These are phyloP conservation scores for Plagodis dolabraria DNA, from an alignment of 2,888 invertebrate genomes.

Conservation along the genomic window DNA sequence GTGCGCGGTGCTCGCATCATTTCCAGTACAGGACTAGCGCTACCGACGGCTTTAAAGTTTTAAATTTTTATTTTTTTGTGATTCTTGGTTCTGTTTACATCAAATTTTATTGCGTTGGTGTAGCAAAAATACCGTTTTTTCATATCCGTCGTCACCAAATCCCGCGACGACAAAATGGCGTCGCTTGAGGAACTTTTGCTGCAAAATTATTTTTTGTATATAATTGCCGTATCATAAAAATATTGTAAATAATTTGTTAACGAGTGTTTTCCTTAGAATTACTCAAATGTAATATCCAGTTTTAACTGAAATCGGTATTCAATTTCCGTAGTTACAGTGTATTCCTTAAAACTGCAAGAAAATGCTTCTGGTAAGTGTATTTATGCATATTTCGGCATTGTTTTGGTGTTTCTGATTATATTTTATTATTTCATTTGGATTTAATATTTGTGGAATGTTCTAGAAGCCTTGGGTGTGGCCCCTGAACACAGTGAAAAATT, in stretches of 20 bases:
- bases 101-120: slow-evolving; percentile 65
- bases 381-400: slow-evolving; percentile 60
- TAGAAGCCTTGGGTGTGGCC: slow-evolving; percentile 79
- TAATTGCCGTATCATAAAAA: slow-evolving; percentile 62
- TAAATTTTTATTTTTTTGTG: slow-evolving; percentile 78
- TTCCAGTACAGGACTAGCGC: slow-evolving; percentile 74
- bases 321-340: slow-evolving; percentile 68
- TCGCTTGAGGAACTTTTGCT: slow-evolving; percentile 82
- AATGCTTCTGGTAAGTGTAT: slow-evolving; percentile 83
- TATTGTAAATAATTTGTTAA: slow-evolving; percentile 56
- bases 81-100: slow-evolving; percentile 69
- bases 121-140: slow-evolving; percentile 71
- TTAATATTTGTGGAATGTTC: slow-evolving; percentile 60
- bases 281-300: slow-evolving; percentile 60
- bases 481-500: slow-evolving; percentile 66
- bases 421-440: slow-evolving; percentile 47
- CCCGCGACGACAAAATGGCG: slow-evolving; percentile 85
- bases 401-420: slow-evolving; percentile 63
- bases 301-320: slow-evolving; percentile 56
- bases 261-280: slow-evolving; percentile 61
- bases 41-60: slow-evolving; percentile 77
- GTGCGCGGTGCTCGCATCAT: slow-evolving; percentile 79
- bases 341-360: slow-evolving; percentile 71
- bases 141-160: slow-evolving; percentile 82
- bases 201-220: slow-evolving; percentile 77